Evolutionary conservation across 2,113 vertebrate genomes (phyloP).

Genomic region (Engystomops pustulosus): DNA sequence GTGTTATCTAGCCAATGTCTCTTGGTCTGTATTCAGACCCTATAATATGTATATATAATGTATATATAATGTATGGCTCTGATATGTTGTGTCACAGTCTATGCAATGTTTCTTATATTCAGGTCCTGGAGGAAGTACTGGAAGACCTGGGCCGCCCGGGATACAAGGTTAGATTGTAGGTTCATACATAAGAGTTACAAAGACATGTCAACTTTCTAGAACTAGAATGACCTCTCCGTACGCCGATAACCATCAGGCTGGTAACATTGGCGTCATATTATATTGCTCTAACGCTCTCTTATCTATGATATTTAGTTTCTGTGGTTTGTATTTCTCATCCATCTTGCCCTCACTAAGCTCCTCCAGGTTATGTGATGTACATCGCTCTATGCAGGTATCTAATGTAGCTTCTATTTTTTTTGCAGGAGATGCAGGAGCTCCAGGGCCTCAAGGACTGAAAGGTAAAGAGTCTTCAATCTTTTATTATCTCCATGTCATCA

Average conservation of each 20-base stretch:
- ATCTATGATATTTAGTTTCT: too few species aligned
- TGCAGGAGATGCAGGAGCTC: constrained; percentile 12
- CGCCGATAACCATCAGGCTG: too few species aligned
- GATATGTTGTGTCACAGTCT: too few species aligned
- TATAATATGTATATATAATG: too few species aligned
- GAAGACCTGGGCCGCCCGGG: neutral
- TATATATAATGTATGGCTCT: too few species aligned
- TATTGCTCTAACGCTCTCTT: too few species aligned
- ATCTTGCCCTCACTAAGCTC: neutral
- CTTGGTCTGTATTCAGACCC: too few species aligned
- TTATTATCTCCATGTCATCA: too few species aligned
- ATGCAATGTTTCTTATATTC: neutral
- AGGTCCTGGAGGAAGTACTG: neutral
- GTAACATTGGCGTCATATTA: too few species aligned
- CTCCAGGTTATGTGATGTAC: neutral
- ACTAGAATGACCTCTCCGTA: too few species aligned
- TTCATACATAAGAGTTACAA: neutral
- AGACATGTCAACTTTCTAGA: neutral
- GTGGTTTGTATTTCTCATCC: neutral
- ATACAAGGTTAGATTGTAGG: neutral
- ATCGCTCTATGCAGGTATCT: neutral
- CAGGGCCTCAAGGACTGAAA: neutral
- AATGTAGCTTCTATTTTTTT: neutral
- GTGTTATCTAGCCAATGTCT: too few species aligned
- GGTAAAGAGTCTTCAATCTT: neutral